phyloP scores from a whole-genome alignment of 2,113 vertebrate genomes.

The Syngnathus typhle region DNA sequence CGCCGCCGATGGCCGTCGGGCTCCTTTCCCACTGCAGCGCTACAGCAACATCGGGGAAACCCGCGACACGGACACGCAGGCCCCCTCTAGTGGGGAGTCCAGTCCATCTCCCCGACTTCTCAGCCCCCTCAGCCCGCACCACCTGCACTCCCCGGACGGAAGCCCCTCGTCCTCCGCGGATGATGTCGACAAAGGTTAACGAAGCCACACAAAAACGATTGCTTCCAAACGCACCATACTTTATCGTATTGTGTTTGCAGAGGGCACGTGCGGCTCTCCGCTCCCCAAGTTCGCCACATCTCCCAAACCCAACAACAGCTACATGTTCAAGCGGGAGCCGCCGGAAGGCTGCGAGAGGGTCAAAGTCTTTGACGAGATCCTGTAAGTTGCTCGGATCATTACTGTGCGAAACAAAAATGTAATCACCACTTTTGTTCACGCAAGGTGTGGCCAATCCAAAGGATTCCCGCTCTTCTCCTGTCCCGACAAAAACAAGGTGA shows the following conservation, averaged over 20 bases:
- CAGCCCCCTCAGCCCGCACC: slow-evolving; percentile 72
- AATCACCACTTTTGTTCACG: background rate
- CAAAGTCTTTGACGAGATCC: slow-evolving; percentile 96
- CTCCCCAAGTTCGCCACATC: slow-evolving; percentile 95
- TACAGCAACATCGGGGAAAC: slow-evolving; percentile 75
- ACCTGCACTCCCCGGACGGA: slow-evolving; percentile 81
- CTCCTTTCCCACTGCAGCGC: slow-evolving; percentile 82
- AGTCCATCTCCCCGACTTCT: slow-evolving; percentile 79
- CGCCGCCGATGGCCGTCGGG: slow-evolving; percentile 83
- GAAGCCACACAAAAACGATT: no score
- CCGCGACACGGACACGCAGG: slow-evolving; percentile 88
- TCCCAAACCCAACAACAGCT: slow-evolving; percentile 99
- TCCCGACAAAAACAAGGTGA: slow-evolving; percentile 98
- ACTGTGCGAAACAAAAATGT: no score
- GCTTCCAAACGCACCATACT: background rate
- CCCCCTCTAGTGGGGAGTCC: slow-evolving; percentile 81
- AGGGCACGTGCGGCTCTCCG: slow-evolving; percentile 88
- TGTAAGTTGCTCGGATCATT: slow-evolving; percentile 71
- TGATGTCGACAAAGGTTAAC: slow-evolving; percentile 86
- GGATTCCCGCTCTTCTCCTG: slow-evolving; percentile 93
- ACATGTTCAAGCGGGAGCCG: slow-evolving; percentile 98
- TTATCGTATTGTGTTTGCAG: slow-evolving; percentile 68
- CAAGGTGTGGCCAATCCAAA: slow-evolving; percentile 84
- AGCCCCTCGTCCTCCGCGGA: slow-evolving; percentile 83
- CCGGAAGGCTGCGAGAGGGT: slow-evolving; percentile 97